These are phyloP conservation scores for Neoaliturus tenellus DNA, from an alignment of 2,888 invertebrate species.

Conservation along the genomic window DNA sequence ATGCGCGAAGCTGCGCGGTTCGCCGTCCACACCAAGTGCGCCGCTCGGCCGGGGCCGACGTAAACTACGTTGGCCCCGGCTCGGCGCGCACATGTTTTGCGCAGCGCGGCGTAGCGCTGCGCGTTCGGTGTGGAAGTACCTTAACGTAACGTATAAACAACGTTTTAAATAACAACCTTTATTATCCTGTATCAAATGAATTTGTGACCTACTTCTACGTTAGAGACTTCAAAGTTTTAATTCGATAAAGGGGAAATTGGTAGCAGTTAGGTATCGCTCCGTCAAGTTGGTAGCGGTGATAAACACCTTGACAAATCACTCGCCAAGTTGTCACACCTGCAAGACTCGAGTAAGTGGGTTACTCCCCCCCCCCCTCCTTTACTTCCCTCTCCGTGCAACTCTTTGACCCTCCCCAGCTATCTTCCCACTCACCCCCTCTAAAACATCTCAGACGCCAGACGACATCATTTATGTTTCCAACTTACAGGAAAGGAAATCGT, in stretches of 20 bases:
- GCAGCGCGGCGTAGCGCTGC: too few species aligned
- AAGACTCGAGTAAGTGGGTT: slow-evolving; percentile 38
- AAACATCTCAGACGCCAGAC: neutral
- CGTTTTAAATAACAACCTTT: too few species aligned
- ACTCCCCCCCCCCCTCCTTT: neutral
- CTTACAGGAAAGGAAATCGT: neutral
- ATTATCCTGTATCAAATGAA: neutral
- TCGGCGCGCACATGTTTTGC: too few species aligned
- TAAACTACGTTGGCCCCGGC: too few species aligned
- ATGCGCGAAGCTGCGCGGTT: too few species aligned
- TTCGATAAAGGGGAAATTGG: slow-evolving; percentile 7
- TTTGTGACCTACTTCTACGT: neutral
- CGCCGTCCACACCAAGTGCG: too few species aligned
- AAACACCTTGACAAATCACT: slow-evolving; percentile 46
- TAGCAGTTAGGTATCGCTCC: neutral
- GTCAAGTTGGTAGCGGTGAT: slow-evolving; percentile 45
- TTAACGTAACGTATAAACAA: too few species aligned
- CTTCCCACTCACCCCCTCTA: neutral
- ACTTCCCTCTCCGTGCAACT: neutral
- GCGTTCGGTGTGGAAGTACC: too few species aligned
- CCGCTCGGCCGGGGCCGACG: too few species aligned
- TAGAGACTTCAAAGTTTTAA: neutral
- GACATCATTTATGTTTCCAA: neutral
- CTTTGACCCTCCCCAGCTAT: neutral
- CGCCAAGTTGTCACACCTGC: slow-evolving; percentile 22